Base-by-base conservation (phyloP, 1,140 invertebrate species). In the Brachystomella parvula region DNA sequence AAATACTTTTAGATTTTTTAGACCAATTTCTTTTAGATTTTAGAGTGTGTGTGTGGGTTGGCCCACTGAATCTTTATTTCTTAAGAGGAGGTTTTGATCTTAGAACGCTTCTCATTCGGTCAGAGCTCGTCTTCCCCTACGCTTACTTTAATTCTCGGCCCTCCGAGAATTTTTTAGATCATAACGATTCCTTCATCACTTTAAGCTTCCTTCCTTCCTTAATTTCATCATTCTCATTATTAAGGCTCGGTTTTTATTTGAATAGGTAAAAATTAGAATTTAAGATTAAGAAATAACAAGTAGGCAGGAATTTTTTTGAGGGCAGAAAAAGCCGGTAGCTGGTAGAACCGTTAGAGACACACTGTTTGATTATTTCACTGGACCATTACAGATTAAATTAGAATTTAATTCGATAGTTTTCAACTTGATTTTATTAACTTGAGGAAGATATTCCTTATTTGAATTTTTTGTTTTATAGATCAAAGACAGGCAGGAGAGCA, bases 1-100 rank as follows among this genome's bases (percentile, higher is more conserved):
- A 19, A 19, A 39, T 39, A 39, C 35, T 39, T 39, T 39, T 9
- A 63, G 62, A 49, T 63, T 63, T 62, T 62, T 39, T 39, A 39
- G 19, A 39, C 35, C 35, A 12, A 26, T 53, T 53, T 53, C 21
- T 15, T 53, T 44, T 44, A 44, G 39, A 53, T 3, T 53, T 53
- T 24, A 17, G 12, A 12, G 33, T 29, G 53, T 35, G 56, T 39
- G 68, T 66, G 68, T 70, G 68, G 68, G 68, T 64, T 63, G 49
- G 65, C 65, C 63, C 65, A 67, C 69, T 61, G 65, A 67, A 64
- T 19, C 65, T 66, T 64, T 70, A 70, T 70, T 70, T 39, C 35
- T 66, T 66, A 70, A 66, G 68, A 44, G 60, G 47, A 28, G 19
- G 61, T 32, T 31, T 21, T 58, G 47, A 64, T 32, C 35, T 47